phyloP scores from a whole-genome alignment of 2,113 vertebrate genomes.

The Oostethus manadensis region DNA sequence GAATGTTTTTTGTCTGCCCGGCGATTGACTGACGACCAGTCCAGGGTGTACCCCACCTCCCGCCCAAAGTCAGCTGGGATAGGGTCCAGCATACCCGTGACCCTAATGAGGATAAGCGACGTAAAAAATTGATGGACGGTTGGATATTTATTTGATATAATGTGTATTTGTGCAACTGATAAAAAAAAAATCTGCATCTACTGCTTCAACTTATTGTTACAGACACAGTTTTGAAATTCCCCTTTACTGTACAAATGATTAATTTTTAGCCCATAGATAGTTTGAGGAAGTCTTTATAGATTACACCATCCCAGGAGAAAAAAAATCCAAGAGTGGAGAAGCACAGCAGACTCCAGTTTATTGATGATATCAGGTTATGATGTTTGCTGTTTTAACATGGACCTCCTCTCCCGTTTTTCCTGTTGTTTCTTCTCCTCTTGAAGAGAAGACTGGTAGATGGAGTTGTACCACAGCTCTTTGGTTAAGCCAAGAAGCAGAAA shows the following conservation, averaged over 20 bases:
- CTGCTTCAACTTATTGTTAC: neutral
- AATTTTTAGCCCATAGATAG: conserved; percentile 57
- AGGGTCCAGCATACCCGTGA: too few relatives aligned
- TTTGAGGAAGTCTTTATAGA: conserved; percentile 54
- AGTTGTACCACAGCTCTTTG: conserved; percentile 53
- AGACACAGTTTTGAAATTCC: conserved; percentile 17
- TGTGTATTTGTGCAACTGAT: too few relatives aligned
- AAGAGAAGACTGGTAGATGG: conserved; percentile 50
- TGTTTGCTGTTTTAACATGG: conserved; percentile 70
- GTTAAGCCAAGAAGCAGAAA: conserved; percentile 51
- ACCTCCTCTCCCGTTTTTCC: conserved; percentile 45
- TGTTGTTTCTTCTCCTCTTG: conserved; percentile 59
- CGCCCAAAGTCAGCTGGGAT: too few relatives aligned
- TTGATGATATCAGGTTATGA: conserved; percentile 65
- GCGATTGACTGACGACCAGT: too few relatives aligned
- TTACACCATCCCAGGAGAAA: conserved; percentile 40
- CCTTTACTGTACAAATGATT: conserved; percentile 25
- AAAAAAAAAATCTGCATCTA: neutral
- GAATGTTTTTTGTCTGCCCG: too few relatives aligned
- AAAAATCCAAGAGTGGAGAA: conserved; percentile 53
- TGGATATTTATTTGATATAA: too few relatives aligned
- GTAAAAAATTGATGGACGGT: too few relatives aligned
- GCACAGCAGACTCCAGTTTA: conserved; percentile 51
- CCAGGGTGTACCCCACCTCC: too few relatives aligned
- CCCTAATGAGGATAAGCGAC: too few relatives aligned